Conservation (phyloP, 30 jellyfish, hydroid and myxozoan species). For the Chrysaora quinquecirrha region DNA sequence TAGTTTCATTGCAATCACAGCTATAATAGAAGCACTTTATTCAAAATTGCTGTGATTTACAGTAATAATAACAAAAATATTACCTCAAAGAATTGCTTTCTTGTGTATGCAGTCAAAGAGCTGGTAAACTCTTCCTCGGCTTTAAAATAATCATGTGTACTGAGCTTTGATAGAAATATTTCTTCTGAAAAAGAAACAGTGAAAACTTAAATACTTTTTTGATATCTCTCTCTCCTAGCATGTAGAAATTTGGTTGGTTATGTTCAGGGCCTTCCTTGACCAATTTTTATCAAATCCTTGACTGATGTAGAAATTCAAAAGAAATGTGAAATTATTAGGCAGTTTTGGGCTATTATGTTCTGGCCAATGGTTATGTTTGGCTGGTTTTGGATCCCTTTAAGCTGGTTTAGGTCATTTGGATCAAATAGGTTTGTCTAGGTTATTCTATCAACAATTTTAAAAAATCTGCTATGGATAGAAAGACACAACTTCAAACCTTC, state of each 20-base stretch:
- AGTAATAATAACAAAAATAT: not conserved
- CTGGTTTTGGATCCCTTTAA: not conserved
- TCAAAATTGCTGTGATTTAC: not conserved
- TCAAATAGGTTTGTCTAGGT: no score
- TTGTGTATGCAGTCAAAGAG: conserved; percentile 80
- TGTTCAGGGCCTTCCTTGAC: no score
- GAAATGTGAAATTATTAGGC: no score
- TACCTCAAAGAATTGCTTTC: conserved; percentile 92
- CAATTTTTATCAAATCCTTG: no score
- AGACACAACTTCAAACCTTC: no score
- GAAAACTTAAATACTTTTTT: no score
- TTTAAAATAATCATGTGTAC: conserved; percentile 57
- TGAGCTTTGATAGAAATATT: conserved; percentile 47
- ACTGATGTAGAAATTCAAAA: no score
- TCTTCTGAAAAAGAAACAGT: conserved; percentile 21
- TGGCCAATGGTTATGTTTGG: not conserved
- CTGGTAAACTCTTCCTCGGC: conserved; percentile 86
- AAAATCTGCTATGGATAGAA: not conserved
- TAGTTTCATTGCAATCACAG: not conserved
- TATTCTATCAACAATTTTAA: no score
- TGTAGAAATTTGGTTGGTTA: no score
- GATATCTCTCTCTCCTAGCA: no score
- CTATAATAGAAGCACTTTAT: not conserved
- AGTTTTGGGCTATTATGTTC: no score
- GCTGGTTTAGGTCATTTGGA: no score